Evolutionary conservation across 2,797 vertebrate species (phyloP).

Genomic region (Helarctos malayanus): DNA sequence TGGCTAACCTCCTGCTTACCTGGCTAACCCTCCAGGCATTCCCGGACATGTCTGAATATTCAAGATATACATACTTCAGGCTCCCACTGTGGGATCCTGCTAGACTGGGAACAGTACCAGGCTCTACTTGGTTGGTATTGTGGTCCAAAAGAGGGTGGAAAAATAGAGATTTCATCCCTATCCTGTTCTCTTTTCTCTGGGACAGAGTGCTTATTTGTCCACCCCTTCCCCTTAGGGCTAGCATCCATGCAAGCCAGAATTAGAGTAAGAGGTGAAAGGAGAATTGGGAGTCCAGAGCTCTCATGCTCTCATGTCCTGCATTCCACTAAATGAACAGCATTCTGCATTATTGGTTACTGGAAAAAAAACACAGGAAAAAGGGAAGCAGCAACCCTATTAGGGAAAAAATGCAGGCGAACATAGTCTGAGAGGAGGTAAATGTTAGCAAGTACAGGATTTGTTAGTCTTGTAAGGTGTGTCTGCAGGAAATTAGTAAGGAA

Average conservation of each 20-base stretch:
- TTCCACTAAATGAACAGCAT: no score
- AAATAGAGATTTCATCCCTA: not conserved
- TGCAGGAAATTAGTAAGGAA: not conserved
- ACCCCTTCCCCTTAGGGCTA: not conserved
- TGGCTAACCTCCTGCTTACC: slow-evolving; percentile 20
- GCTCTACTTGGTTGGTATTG: not conserved
- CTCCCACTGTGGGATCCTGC: not conserved
- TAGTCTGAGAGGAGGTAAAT: not conserved
- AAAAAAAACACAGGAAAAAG: not conserved
- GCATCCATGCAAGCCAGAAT: not conserved
- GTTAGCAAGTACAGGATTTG: not conserved
- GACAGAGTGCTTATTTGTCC: not conserved
- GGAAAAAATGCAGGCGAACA: not conserved
- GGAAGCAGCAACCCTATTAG: not conserved
- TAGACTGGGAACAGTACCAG: slow-evolving; percentile 12
- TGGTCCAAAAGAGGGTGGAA: not conserved
- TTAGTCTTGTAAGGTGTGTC: not conserved
- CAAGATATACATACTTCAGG: slow-evolving; percentile 36
- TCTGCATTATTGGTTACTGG: not conserved
- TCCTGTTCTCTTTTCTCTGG: not conserved
- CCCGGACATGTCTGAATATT: not conserved
- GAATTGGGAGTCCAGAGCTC: no score
- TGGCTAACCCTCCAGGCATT: slow-evolving; percentile 51
- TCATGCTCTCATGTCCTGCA: no score
- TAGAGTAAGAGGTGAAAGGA: not conserved